Base-by-base conservation (phyloP, 2,797 vertebrate genomes). In the Anisognathus igniventris region DNA sequence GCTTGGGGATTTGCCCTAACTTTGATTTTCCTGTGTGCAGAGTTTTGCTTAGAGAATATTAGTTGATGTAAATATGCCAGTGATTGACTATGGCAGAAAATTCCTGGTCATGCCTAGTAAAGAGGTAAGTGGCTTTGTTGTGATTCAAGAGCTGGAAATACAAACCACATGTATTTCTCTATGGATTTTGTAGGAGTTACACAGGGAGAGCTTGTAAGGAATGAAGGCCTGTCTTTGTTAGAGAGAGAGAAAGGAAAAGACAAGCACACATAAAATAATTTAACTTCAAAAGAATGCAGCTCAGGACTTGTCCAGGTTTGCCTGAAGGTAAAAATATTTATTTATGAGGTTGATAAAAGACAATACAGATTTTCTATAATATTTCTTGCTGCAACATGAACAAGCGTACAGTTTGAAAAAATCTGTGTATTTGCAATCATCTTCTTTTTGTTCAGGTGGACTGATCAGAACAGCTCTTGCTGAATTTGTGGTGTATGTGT, bases 201-300 rank as follows among this genome's bases (percentile, higher is more conserved):
- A 22, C 19, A 39, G 54, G 47, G 57, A 64, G 37, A 57, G 33
- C 64, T 78, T 48, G 45, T 73, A 53, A 61, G 40, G 58, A 80
- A 50, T 61, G 25, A 48, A 53, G 31, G 51, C 48, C 28, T 73
- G 70, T 58, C 17, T 67, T 67, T 77, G 35, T 51, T 31, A 77
- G 80, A 51, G n/a, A 73, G 67, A n/a, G 48, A 66, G 44, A 68
- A 93, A 58, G 61, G 66, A 56, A 40, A 89, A 92, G 88, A 60
- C 51, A 56, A 64, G 68, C 37, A 18, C 14, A 44, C 40, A 15
- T 17, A 30, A 87, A 48, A 88, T 74, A 48, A 53, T 97, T 94
- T 97, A 95, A 95, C 96, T 96, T 97, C 86, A 79, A 77, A 86
- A 93, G 95, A 97, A 97, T 95, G 96, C 96, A 97, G 96, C 87